Percentiles rank a stretch among this genome's conserved stretches.
Conservation (phyloP, 1,140 invertebrate species). For the Olivierus martensii region DNA sequence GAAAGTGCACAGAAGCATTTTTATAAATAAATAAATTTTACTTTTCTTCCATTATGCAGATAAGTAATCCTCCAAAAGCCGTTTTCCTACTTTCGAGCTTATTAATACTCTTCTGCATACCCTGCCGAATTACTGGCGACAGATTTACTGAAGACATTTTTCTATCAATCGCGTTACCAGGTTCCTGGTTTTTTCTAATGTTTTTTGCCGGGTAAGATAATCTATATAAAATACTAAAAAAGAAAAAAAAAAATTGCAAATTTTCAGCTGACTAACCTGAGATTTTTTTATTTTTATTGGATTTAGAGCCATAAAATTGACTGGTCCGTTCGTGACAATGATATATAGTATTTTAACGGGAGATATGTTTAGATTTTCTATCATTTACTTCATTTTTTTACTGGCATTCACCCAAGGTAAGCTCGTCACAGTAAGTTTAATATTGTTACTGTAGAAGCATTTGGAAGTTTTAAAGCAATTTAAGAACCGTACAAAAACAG, state of each 20-base stretch:
- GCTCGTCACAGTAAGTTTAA: not conserved
- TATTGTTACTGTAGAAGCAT: not conserved
- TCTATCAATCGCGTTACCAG: slow-evolving; percentile 78
- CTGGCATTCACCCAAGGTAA: slow-evolving; percentile 78
- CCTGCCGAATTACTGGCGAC: slow-evolving; percentile 56
- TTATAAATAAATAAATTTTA: too few species aligned
- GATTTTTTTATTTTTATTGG: slow-evolving; percentile 3
- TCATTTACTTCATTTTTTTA: slow-evolving; percentile 86
- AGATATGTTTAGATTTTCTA: slow-evolving; percentile 93
- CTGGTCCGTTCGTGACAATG: slow-evolving; percentile 97
- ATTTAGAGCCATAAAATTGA: slow-evolving; percentile 74
- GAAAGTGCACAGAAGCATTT: too few species aligned
- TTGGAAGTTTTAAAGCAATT: not conserved
- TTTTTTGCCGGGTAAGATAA: slow-evolving; percentile 83
- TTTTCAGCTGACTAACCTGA: too few species aligned
- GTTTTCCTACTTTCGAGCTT: slow-evolving; percentile 88
- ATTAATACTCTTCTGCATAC: slow-evolving; percentile 81
- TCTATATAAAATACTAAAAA: not conserved
- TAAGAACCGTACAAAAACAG: not conserved
- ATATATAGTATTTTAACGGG: slow-evolving; percentile 96
- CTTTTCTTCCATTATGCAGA: slow-evolving; percentile 41
- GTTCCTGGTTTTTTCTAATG: slow-evolving; percentile 93
- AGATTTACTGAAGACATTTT: slow-evolving; percentile 77
- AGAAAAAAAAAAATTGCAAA: not conserved
- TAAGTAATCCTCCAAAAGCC: slow-evolving; percentile 81